phyloP scores from a whole-genome alignment of 2,888 invertebrate species.

The Adineta ricciae region DNA sequence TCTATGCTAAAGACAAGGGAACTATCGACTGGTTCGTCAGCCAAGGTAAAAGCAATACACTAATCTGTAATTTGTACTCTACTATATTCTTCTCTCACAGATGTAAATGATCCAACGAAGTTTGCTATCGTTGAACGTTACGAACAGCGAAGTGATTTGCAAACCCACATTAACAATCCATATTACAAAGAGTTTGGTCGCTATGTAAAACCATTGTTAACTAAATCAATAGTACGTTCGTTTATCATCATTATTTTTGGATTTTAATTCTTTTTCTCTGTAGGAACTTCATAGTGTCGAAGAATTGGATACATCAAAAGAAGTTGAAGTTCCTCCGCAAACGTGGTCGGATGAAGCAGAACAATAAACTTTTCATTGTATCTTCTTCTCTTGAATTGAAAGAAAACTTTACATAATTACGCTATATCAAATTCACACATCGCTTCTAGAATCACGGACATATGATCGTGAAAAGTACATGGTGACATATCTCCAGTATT shows the following conservation, averaged over 20 bases:
- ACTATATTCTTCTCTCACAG: neutral
- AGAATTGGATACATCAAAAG: slow-evolving; percentile 2
- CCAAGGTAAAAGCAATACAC: neutral
- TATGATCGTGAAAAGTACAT: no score
- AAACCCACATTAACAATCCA: neutral
- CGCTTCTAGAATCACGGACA: no score
- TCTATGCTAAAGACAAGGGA: no score
- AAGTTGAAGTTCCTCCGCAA: neutral
- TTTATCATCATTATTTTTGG: neutral
- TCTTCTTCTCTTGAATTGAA: neutral
- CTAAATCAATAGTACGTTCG: neutral
- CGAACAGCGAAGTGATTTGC: neutral
- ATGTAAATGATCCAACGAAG: neutral
- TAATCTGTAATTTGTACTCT: neutral
- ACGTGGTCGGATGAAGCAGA: neutral
- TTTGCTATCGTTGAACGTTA: neutral
- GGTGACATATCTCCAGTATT: no score
- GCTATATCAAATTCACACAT: no score
- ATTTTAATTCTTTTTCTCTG: neutral
- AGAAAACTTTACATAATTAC: no score
- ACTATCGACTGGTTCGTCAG: no score
- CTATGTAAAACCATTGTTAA: neutral
- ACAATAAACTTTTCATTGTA: neutral
- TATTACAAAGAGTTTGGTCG: neutral
- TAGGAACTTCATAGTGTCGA: neutral